A percentile compares a stretch with the other conserved stretches of the same genome.
phyloP scores from a whole-genome alignment of 2,113 vertebrate species.

The Gadus macrocephalus region DNA sequence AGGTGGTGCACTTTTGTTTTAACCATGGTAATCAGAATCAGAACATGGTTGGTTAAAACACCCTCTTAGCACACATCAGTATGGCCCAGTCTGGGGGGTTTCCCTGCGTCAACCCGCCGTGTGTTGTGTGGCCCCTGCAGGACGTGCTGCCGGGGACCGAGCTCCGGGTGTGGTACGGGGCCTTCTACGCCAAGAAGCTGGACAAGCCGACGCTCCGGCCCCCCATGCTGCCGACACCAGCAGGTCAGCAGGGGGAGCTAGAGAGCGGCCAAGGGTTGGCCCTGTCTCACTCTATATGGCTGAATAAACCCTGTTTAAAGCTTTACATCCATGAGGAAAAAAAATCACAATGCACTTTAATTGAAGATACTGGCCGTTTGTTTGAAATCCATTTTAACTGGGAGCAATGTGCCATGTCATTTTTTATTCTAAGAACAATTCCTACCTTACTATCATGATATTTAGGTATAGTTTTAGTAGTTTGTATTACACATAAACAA shows the following conservation, averaged over 20 bases:
- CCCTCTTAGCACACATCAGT: neutral
- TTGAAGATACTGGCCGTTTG: too few species aligned
- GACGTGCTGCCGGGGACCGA: slow-evolving; percentile 88
- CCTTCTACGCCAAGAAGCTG: slow-evolving; percentile 98
- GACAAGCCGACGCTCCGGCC: slow-evolving; percentile 86
- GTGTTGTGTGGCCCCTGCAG: slow-evolving; percentile 33
- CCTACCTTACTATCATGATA: too few species aligned
- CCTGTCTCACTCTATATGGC: too few species aligned
- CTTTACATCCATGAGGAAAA: too few species aligned
- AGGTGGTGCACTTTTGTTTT: too few species aligned
- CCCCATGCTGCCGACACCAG: slow-evolving; percentile 59
- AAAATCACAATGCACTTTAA: too few species aligned
- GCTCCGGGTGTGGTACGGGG: slow-evolving; percentile 96
- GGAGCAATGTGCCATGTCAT: too few species aligned
- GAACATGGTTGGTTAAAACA: neutral
- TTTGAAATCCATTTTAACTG: too few species aligned
- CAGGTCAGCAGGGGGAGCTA: slow-evolving; percentile 55
- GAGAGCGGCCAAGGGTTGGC: too few species aligned
- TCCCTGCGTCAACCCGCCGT: neutral
- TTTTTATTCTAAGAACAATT: too few species aligned
- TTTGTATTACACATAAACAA: too few species aligned
- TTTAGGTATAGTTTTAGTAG: too few species aligned
- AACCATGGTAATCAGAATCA: neutral
- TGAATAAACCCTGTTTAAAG: neutral
- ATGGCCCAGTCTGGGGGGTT: neutral